A percentile compares a stretch with the other conserved stretches of the same genome.
Conservation (phyloP, 2,888 invertebrate species). For the Marasmarcha lunaedactyla region DNA sequence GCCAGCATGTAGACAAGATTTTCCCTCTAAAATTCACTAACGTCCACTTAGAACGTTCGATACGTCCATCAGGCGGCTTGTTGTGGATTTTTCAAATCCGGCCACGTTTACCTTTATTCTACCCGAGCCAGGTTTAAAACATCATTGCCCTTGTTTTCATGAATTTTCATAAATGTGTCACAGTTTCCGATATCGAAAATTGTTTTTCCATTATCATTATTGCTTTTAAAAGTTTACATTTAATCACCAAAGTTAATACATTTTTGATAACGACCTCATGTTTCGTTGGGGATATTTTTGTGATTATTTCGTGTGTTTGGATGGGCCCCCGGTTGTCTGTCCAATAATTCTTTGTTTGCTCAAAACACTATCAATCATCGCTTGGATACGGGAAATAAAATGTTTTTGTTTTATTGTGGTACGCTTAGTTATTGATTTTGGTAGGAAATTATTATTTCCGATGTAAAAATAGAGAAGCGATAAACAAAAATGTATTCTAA, state of each 20-base stretch:
- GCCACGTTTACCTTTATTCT: too few relatives aligned
- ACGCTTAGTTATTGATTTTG: slow-evolving; percentile 50
- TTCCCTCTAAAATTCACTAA: slow-evolving; percentile 13
- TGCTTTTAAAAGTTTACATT: slow-evolving; percentile 20
- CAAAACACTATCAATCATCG: slow-evolving; percentile 64
- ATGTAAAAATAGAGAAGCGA: too few relatives aligned
- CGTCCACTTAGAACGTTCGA: too few relatives aligned
- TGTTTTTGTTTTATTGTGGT: slow-evolving; percentile 49
- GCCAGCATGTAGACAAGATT: too few relatives aligned
- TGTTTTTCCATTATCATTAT: slow-evolving; percentile 18
- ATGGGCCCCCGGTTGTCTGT: slow-evolving; percentile 29
- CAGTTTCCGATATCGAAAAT: slow-evolving; percentile 8
- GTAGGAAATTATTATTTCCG: slow-evolving; percentile 7
- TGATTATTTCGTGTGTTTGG: slow-evolving; percentile 34
- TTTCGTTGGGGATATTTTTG: slow-evolving; percentile 16
- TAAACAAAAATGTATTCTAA: too few relatives aligned
- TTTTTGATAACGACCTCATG: slow-evolving; percentile 29
- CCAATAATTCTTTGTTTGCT: slow-evolving; percentile 52
- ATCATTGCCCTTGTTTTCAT: too few relatives aligned
- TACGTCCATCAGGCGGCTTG: too few relatives aligned
- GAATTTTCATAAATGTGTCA: too few relatives aligned
- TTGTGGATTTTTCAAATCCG: too few relatives aligned
- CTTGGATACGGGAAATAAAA: slow-evolving; percentile 52
- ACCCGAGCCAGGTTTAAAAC: too few relatives aligned
- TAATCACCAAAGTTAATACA: slow-evolving; percentile 27